Evolutionary conservation across 1,140 invertebrate genomes (phyloP).

Genomic region (Drosophila obscura): DNA sequence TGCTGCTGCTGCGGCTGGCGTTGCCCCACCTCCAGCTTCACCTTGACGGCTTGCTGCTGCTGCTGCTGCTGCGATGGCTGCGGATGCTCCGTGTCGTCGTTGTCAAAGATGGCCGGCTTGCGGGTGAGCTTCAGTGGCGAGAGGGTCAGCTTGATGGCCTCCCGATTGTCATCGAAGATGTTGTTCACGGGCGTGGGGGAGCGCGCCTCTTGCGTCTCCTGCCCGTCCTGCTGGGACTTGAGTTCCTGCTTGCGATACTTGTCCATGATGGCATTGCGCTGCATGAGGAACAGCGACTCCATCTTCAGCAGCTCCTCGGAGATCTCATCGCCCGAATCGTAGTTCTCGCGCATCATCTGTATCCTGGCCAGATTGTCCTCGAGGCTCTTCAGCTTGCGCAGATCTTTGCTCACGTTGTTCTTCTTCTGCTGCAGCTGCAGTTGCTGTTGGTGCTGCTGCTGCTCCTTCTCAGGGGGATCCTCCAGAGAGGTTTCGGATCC

Average conservation of each 20-base stretch:
- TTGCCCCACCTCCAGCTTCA: constrained; percentile 29
- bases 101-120: constrained; percentile 72
- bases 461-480: constrained; percentile 22
- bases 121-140: constrained; percentile 72
- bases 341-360: constrained; percentile 80
- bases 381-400: constrained; percentile 72
- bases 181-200: constrained; percentile 58
- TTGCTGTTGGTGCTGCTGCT: constrained; percentile 21
- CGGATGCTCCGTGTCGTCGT: constrained; percentile 51
- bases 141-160: constrained; percentile 76
- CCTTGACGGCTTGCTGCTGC: not conserved
- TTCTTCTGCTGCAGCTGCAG: constrained; percentile 46
- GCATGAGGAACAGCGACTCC: constrained; percentile 74
- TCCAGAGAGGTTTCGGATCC: not conserved
- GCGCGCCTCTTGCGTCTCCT: not conserved
- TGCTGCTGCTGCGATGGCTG: not conserved
- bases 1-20: constrained; percentile 14
- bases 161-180: constrained; percentile 78
- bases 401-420: constrained; percentile 70
- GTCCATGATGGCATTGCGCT: constrained; percentile 77
- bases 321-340: constrained; percentile 75
- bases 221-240: constrained; percentile 24
- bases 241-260: constrained; percentile 72
- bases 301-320: constrained; percentile 78
- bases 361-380: constrained; percentile 76